These are phyloP conservation scores for Hoplostethus atlanticus DNA, from an alignment of 2,797 vertebrate genomes.

Conservation along the genomic window DNA sequence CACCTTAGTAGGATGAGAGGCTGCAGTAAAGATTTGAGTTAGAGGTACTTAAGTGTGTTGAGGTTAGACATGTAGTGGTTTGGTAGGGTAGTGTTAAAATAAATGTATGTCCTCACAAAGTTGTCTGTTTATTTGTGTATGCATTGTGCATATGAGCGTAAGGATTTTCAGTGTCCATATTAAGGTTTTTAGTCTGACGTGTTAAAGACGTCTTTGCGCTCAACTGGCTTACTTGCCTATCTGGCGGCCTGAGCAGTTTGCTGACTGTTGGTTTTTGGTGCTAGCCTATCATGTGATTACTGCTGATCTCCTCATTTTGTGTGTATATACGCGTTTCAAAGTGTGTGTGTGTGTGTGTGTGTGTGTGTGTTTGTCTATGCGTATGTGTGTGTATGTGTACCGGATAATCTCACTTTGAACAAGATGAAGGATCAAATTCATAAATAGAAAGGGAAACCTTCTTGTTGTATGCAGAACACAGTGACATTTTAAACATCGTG, in stretches of 20 bases:
- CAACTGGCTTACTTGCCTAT: slow-evolving; percentile 16
- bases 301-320: slow-evolving; percentile 8
- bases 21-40: too few species aligned
- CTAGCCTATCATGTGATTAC: not conserved
- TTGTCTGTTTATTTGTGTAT: too few species aligned
- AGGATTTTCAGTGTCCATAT: not conserved
- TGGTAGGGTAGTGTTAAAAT: not conserved
- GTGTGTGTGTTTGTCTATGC: not conserved
- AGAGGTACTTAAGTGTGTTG: not conserved
- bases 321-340: not conserved
- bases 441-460: too few species aligned
- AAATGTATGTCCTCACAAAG: not conserved
- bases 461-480: too few species aligned
- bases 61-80: not conserved
- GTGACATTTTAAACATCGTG: too few species aligned
- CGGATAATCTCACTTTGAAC: too few species aligned
- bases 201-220: not conserved
- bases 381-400: not conserved
- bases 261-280: not conserved
- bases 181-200: not conserved
- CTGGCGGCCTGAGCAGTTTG: slow-evolving; percentile 15
- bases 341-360: slow-evolving; percentile 7
- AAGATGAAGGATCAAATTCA: too few species aligned
- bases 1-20: too few species aligned
- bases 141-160: not conserved